Conservation (phyloP, 2,113 vertebrate species). For the Limanda limanda region DNA sequence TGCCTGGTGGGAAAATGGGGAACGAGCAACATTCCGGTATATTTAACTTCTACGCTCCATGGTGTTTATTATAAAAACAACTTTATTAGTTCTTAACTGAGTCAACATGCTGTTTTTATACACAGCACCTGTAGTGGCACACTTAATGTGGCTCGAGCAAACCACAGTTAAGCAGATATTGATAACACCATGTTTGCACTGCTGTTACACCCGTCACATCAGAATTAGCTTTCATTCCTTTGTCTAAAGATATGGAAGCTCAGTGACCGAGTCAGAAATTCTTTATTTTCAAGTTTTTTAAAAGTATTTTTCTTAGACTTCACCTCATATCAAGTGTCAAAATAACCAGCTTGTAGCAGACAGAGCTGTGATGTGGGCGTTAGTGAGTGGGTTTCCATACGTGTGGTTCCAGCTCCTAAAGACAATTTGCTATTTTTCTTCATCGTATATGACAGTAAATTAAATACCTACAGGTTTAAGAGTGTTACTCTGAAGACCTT, state of each 20-base stretch:
- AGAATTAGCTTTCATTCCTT: neutral
- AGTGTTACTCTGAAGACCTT: neutral
- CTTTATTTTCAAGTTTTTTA: neutral
- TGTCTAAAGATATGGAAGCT: neutral
- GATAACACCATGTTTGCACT: neutral
- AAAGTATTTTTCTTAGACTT: neutral
- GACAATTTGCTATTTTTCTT: neutral
- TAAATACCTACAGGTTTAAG: neutral
- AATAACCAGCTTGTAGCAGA: neutral
- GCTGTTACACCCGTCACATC: too few relatives aligned
- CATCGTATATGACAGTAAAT: neutral
- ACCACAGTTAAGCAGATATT: neutral
- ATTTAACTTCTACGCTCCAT: too few relatives aligned
- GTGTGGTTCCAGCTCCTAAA: neutral
- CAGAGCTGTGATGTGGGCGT: neutral
- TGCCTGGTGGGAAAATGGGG: too few relatives aligned
- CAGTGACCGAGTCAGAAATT: neutral
- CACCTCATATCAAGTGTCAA: neutral
- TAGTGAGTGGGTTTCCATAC: neutral
- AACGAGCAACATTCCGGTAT: too few relatives aligned
- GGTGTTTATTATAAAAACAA: neutral
- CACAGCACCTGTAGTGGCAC: neutral
- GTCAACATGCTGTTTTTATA: neutral
- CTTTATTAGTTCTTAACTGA: neutral
- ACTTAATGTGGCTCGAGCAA: neutral